Percentiles rank a stretch among this genome's conserved stretches.
These are phyloP conservation scores for Plectropomus leopardus DNA, from an alignment of 2,113 vertebrate genomes.

Conservation along the genomic window DNA sequence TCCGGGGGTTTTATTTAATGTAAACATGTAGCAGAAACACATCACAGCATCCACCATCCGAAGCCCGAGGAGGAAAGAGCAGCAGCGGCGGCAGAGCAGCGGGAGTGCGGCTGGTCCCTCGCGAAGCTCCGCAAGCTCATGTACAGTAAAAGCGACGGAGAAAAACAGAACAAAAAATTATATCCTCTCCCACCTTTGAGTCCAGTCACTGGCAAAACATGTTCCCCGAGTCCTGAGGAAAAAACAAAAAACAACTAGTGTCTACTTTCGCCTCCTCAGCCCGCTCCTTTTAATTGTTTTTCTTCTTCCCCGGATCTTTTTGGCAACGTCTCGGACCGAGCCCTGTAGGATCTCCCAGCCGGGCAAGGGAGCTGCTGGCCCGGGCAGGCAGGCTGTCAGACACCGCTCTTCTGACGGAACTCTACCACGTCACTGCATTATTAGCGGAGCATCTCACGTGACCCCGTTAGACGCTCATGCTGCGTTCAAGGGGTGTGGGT, in stretches of 20 bases:
- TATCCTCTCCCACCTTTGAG: slow-evolving; percentile 31
- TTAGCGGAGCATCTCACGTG: slow-evolving; percentile 83
- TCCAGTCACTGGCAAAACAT: slow-evolving; percentile 47
- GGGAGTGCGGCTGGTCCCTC: slow-evolving; percentile 35
- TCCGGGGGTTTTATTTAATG: background rate
- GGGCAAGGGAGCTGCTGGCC: slow-evolving; percentile 59
- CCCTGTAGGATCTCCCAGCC: slow-evolving; percentile 24
- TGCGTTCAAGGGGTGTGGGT: slow-evolving; percentile 53
- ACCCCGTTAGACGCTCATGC: slow-evolving; percentile 61
- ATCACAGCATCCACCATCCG: slow-evolving; percentile 40
- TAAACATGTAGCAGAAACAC: background rate
- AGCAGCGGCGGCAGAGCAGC: slow-evolving; percentile 34
- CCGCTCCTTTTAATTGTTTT: background rate
- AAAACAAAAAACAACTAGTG: slow-evolving; percentile 31
- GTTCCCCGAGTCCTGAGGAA: slow-evolving; percentile 29
- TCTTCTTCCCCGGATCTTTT: background rate
- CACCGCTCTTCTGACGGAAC: slow-evolving; percentile 76
- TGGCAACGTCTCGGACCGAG: slow-evolving; percentile 26
- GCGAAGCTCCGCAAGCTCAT: slow-evolving; percentile 35
- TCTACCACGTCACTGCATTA: slow-evolving; percentile 82
- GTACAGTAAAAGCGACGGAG: background rate
- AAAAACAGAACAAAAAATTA: slow-evolving; percentile 12
- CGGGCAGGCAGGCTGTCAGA: slow-evolving; percentile 63
- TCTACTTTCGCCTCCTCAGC: slow-evolving; percentile 14
- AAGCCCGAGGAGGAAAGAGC: background rate